Base-by-base conservation (phyloP, 1,140 invertebrate genomes). In the Eulimnadia texana region DNA sequence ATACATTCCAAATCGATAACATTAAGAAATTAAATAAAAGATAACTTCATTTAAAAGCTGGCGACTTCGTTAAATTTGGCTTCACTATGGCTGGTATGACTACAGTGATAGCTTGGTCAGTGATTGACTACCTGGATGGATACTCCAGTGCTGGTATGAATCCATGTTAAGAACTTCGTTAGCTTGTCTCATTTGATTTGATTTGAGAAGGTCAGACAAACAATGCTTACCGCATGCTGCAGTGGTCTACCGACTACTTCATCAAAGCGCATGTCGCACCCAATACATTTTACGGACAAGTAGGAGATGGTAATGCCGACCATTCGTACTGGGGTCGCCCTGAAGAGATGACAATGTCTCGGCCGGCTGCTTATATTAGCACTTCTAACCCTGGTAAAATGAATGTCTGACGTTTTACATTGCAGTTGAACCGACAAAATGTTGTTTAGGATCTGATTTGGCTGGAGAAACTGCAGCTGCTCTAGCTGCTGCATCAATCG, bases 1-100 rank as follows among this genome's bases (percentile, higher is more conserved):
- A 70, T 71, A 68, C 57, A 27, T 20, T 42, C 13, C 11, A 23
- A 27, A 25, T 56, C 13, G n/a, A n/a, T 13, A 53, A 1, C 20
- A 53, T 22, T 20, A 13, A 62, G 1, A 62, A 63, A 0, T 10
- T 53, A 53, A 53, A 22, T 20, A 11, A 53, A 53, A 13, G 52
- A 53, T 22, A 53, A 1, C 19, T 42, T 58, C 20, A 53, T 19
- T 64, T 70, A 72, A 62, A 65, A 83, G 82, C 80, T 60, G 80
- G 79, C 22, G 81, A 84, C 66, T 78, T 77, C 64, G 80, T 84
- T 0, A 84, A 84, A 68, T 83, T 83, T 64, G 77, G 78, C 0
- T 81, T 82, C 60, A 81, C 81, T 1, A 80, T 82, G 77, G 81
- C 81, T 0, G 76, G 71, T 27, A 75, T 78, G 0, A 79, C 76